phyloP scores from a whole-genome alignment of 2,888 invertebrate genomes.

The Temnothorax unifasciatus region DNA sequence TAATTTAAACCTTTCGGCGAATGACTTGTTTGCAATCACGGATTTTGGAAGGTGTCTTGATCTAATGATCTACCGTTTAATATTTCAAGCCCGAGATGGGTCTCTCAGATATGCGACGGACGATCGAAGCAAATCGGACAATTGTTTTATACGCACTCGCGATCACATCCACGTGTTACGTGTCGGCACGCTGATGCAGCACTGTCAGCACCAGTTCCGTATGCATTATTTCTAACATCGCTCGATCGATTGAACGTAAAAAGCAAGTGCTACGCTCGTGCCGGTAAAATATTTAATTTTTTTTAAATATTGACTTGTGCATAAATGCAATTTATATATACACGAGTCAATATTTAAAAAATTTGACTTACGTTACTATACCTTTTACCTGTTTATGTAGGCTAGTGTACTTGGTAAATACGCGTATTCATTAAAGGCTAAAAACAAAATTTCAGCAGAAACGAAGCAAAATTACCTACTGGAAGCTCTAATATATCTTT shows the following conservation, averaged over 20 bases:
- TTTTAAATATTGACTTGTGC: no score
- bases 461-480: background rate
- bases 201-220: constrained; percentile 12
- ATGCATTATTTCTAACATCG: background rate
- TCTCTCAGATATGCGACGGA: background rate
- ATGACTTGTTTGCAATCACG: background rate
- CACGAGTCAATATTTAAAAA: no score
- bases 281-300: background rate
- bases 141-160: background rate
- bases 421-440: background rate
- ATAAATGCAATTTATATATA: no score
- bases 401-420: no score
- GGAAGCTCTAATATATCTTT: background rate
- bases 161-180: background rate
- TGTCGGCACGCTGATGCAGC: background rate
- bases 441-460: background rate
- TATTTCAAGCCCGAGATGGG: background rate
- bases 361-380: no score
- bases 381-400: no score
- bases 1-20: background rate
- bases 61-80: background rate
- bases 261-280: background rate
- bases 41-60: background rate
- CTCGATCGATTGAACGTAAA: constrained; percentile 7
- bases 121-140: background rate